phyloP scores from a whole-genome alignment of 2,797 vertebrate genomes.

The Thripadectes ignobilis region DNA sequence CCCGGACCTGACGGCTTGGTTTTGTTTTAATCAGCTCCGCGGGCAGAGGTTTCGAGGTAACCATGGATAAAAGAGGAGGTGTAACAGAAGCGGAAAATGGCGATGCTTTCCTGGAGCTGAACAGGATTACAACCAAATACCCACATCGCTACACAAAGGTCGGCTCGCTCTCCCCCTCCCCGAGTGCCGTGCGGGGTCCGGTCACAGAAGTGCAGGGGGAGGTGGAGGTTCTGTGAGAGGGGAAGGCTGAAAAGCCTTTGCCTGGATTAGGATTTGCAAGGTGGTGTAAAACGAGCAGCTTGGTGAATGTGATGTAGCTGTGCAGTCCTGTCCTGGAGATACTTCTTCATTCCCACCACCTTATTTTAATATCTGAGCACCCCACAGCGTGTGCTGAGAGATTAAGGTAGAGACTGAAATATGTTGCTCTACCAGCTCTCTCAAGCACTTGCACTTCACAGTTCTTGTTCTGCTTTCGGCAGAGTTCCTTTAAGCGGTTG shows the following conservation, averaged over 20 bases:
- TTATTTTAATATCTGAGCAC: background rate
- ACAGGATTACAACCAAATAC: slow-evolving; percentile 68
- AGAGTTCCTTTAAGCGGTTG: background rate
- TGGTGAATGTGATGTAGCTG: background rate
- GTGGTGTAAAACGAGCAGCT: rapidly evolving
- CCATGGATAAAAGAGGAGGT: slow-evolving; percentile 89
- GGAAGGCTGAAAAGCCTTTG: background rate
- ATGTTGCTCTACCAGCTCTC: background rate
- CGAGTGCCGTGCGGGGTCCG: rapidly evolving
- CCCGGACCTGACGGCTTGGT: background rate
- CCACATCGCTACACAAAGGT: slow-evolving; percentile 94
- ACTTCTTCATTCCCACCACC: background rate
- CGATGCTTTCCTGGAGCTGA: slow-evolving; percentile 74
- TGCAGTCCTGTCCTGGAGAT: background rate
- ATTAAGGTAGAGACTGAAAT: background rate
- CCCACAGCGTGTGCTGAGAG: background rate
- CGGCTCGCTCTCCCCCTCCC: background rate
- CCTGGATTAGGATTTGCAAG: background rate
- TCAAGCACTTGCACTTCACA: rapidly evolving
- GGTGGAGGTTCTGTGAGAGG: background rate
- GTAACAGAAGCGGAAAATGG: slow-evolving; percentile 81
- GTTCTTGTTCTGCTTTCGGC: background rate
- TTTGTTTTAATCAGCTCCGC: slow-evolving; percentile 37
- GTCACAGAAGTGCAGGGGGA: background rate
- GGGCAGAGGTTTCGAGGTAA: slow-evolving; percentile 54